A percentile compares a stretch with the other conserved stretches of the same genome.
Evolutionary conservation across 2,113 vertebrate species (phyloP).

Genomic region (Pantherophis guttatus): DNA sequence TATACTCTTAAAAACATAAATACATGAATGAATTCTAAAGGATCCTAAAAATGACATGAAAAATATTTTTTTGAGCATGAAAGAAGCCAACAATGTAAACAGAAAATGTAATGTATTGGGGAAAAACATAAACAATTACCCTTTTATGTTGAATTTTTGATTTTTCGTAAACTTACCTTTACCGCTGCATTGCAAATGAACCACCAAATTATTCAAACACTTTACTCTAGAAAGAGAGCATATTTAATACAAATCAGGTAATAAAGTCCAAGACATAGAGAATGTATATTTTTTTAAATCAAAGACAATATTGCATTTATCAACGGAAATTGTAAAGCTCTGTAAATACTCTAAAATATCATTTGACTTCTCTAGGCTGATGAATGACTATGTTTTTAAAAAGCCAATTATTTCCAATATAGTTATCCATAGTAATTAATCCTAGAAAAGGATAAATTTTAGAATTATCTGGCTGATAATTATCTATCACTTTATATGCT

Average conservation of each 20-base stretch:
- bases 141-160: background rate
- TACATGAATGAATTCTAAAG: background rate
- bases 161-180: slow-evolving; percentile 75
- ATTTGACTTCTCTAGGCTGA: background rate
- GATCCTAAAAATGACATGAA: background rate
- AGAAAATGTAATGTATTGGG: background rate
- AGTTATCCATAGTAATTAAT: background rate
- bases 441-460: background rate
- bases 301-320: background rate
- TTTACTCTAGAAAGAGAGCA: slow-evolving; percentile 72
- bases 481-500: slow-evolving; percentile 1
- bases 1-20: background rate
- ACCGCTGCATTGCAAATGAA: slow-evolving; percentile 77
- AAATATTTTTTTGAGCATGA: background rate
- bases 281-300: no score
- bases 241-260: slow-evolving; percentile 40
- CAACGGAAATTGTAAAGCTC: background rate
- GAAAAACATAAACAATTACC: background rate
- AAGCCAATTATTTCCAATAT: background rate
- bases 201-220: slow-evolving; percentile 71
- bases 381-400: background rate
- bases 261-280: background rate
- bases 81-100: background rate
- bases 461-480: background rate
- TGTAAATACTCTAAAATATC: background rate